Percentiles rank a stretch among this genome's conserved stretches.
phyloP scores from a whole-genome alignment of 2,113 vertebrate species.

The Lophotis ruficrista region DNA sequence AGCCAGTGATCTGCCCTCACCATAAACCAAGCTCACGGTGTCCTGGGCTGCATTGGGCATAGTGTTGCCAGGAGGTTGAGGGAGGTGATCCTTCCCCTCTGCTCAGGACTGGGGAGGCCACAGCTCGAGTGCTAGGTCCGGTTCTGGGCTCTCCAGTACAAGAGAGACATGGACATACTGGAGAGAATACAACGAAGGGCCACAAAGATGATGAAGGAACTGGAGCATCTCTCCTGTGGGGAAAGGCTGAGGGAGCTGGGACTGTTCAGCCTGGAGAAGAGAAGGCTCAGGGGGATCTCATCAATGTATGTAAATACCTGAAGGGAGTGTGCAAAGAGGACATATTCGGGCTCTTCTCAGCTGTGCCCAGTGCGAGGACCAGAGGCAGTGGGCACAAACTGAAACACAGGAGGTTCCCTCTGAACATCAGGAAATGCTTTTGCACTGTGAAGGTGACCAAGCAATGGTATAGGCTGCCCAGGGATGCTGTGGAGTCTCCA shows the following conservation, averaged over 20 bases:
- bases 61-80: not conserved
- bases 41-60: not conserved
- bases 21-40: accelerated
- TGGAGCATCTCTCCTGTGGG: not conserved
- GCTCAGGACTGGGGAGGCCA: not conserved
- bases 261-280: not conserved
- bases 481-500: not conserved
- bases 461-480: not conserved
- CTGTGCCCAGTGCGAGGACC: not conserved
- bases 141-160: not conserved
- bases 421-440: not conserved
- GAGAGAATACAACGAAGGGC: not conserved
- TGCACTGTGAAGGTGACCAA: not conserved
- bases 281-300: not conserved
- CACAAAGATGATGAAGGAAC: accelerated
- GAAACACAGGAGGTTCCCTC: not conserved
- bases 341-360: accelerated
- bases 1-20: not conserved
- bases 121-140: too few relatives aligned
- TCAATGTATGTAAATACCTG: accelerated
- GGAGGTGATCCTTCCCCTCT: not conserved
- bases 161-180: not conserved
- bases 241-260: not conserved
- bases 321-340: not conserved
- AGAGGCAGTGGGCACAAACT: not conserved